These are phyloP conservation scores for Acanthornis magna DNA, from an alignment of 2,797 vertebrate genomes.

Conservation along the genomic window DNA sequence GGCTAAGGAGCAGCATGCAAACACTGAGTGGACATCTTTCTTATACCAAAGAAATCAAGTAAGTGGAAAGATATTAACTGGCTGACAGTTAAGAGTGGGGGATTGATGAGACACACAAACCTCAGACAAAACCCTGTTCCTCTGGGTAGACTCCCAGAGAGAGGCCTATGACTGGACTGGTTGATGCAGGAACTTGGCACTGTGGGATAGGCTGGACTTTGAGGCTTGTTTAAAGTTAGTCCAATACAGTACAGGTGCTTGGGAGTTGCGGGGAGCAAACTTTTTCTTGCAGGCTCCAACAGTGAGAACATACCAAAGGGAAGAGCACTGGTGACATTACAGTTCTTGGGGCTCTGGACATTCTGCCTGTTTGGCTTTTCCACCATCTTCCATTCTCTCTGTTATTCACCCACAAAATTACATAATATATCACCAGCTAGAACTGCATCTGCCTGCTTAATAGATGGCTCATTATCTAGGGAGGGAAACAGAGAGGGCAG, in stretches of 20 bases:
- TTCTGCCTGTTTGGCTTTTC: not conserved
- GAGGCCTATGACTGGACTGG: not conserved
- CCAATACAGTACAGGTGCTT: not conserved
- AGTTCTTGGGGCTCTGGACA: not conserved
- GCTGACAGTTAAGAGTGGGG: not conserved
- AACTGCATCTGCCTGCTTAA: slow-evolving; percentile 38
- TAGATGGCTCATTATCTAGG: slow-evolving; percentile 46
- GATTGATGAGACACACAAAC: not conserved
- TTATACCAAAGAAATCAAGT: not conserved
- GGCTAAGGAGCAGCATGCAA: not conserved
- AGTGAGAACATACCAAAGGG: not conserved
- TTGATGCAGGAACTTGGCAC: not conserved
- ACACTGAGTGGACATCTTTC: not conserved
- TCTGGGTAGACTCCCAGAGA: not conserved
- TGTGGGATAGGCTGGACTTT: not conserved
- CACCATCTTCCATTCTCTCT: not conserved
- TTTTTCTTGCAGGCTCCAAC: not conserved
- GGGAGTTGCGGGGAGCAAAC: not conserved
- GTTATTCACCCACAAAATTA: slow-evolving; percentile 44
- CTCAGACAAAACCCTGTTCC: not conserved
- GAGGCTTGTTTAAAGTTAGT: not conserved
- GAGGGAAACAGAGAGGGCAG: slow-evolving; percentile 57
- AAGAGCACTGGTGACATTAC: not conserved
- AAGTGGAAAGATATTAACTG: not conserved
- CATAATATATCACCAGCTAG: slow-evolving; percentile 21